Base-by-base conservation (phyloP, 1,140 invertebrate genomes). In the Vollenhovia emeryi region DNA sequence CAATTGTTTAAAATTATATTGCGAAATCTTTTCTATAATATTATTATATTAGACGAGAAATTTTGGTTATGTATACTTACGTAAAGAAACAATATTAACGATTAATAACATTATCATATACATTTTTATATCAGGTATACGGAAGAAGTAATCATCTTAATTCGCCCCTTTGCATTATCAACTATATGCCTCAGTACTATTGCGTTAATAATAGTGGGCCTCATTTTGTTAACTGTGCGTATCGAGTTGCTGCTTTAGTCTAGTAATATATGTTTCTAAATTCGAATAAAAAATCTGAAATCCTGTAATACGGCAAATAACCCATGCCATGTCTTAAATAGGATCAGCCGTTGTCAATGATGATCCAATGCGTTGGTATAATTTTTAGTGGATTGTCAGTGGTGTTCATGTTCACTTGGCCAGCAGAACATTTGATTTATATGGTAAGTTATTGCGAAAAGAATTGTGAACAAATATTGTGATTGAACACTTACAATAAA, bases 401-500 rank as follows among this genome's bases (percentile, higher is more conserved):
- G 18, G 86, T 92, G 0, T 90, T 92, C 27, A 87, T 90, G 66
- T 86, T 57, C 40, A 74, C 76, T 0, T 88, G 85, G 86, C 79
- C 86, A 45, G 75, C 69, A 24, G 71, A 88, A 55, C n/a, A 84
- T 30, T 27, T 83, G 18, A 78, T 75, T 11, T 52, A 68, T 11
- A 62, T 71, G 59, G 87, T 85, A 62, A 71, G 9, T 59, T 43
- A 55, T 24, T 8, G 5, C 7, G 15, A 8, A 52, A 24, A 30
- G 2, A n/a, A 3, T 15, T 57, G 21, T 57, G 24, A n/a, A n/a
- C n/a, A n/a, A n/a, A n/a, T 2, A 71, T 24, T 40, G 15, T 18
- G 2, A 74, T 55, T 73, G 13, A 11, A 33, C 21, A 43, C 21
- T 62, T 62, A 21, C 0, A 33, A 60, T 36, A 13, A 24, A 66